Base-by-base conservation (phyloP, 2,888 invertebrate genomes). In the Aspidiotus destructor region DNA sequence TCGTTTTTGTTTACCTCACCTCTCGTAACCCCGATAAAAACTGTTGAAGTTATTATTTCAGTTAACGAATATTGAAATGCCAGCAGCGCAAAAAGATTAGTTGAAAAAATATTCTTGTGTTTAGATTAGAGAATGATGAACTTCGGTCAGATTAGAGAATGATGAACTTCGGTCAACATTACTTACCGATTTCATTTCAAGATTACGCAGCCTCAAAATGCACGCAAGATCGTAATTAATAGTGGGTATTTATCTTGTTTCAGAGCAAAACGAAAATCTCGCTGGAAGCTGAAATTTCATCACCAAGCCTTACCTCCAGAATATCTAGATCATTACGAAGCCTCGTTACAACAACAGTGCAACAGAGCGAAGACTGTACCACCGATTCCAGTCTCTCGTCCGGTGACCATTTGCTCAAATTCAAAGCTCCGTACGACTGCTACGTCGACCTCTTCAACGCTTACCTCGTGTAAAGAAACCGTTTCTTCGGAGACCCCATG, bases 281-380 rank as follows among this genome's bases (percentile, higher is more conserved):
- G 86, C 73, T 84, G 87, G 81, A 88, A 88, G 76, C 80, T 89
- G 62, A 86, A 88, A 75, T 88, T 89, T 76, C 88, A 89, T 74
- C 88, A 89, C 75, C 88, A 89, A 76, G 88, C 88, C 0, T 76
- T 88, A 68, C 88, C 88, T 0, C 85, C 87, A 15, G 88, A 88
- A 75, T 88, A 88, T 75, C 81, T 88, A 65, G 87, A 87, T 74
- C 88, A 88, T 75, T 88, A 88, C 79, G 87, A 88, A 76, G 86
- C 87, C 64, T 84, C 85, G 8, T 78, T 86, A 68, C 60, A 52
- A 15, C 68, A 60, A 10, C 7, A 58, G 10, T 42, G 41, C 28
- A 65, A 42, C 53, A 52, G 42, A 55, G 41, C 65, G 2, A 57
- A 48, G 42, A 55, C 41, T 10, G 41, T 57, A 8, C 16, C 1